These are phyloP conservation scores for Drosophila ogumai DNA, from an alignment of 1,140 invertebrate species.

Conservation along the genomic window DNA sequence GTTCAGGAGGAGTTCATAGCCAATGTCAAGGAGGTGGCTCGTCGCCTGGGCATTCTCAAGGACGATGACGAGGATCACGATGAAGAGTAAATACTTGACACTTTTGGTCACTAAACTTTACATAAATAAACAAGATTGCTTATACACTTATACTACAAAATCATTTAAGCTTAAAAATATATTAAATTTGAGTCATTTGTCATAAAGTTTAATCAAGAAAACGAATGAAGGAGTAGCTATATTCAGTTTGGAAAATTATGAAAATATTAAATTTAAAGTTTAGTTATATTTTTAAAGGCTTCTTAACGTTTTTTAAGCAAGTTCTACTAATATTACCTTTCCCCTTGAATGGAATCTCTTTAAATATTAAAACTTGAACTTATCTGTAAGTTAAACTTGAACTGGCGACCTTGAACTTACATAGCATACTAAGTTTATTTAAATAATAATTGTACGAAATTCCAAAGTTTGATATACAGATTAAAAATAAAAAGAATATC, in stretches of 20 bases:
- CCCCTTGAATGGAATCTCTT: not conserved
- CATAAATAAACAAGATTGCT: not conserved
- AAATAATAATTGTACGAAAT: slow-evolving; percentile 49
- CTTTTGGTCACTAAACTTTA: not conserved
- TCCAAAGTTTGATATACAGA: slow-evolving; percentile 42
- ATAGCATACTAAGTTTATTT: slow-evolving; percentile 51
- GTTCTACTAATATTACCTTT: slow-evolving; percentile 3
- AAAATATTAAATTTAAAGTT: not conserved
- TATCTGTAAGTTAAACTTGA: not conserved
- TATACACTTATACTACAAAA: not conserved
- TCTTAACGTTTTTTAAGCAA: too few relatives aligned
- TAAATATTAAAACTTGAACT: not conserved
- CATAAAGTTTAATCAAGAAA: not conserved
- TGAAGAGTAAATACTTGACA: slow-evolving; percentile 33
- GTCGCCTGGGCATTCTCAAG: slow-evolving; percentile 93
- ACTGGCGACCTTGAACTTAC: slow-evolving; percentile 19
- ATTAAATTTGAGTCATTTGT: not conserved
- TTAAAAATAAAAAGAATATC: slow-evolving; percentile 32
- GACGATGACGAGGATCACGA: slow-evolving; percentile 87
- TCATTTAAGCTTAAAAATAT: not conserved
- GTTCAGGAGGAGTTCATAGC: slow-evolving; percentile 96
- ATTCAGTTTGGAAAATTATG: not conserved
- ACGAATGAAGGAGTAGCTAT: not conserved
- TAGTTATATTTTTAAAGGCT: slow-evolving; percentile 2
- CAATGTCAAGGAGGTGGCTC: slow-evolving; percentile 93